These are phyloP conservation scores for Acomys russatus DNA, from an alignment of 2,797 vertebrate species.

Conservation along the genomic window DNA sequence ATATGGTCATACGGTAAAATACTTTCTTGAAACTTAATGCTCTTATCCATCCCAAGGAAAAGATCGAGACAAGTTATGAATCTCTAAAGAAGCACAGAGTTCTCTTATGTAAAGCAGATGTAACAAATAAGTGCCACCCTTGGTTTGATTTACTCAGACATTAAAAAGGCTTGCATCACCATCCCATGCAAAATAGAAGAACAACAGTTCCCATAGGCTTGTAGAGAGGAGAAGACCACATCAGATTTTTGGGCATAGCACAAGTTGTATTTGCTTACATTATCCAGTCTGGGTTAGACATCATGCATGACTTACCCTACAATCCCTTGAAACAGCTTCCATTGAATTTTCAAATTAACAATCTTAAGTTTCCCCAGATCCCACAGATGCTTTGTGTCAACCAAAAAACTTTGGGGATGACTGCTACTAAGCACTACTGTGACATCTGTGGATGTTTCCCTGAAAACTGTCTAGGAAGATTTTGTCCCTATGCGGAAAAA, in stretches of 20 bases:
- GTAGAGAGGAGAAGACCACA: background rate
- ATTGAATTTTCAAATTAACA: constrained; percentile 40
- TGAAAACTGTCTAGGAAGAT: background rate
- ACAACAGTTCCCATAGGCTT: background rate
- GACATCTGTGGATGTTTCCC: background rate
- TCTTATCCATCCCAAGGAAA: constrained; percentile 50
- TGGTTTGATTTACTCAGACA: constrained; percentile 59
- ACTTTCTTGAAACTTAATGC: background rate
- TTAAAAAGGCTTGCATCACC: background rate
- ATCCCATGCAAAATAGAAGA: constrained; percentile 44
- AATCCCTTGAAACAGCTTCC: background rate
- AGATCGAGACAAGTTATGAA: background rate
- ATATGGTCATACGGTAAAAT: constrained; percentile 10
- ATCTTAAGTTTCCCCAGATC: constrained; percentile 45
- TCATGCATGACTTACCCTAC: background rate
- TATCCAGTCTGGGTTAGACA: constrained; percentile 28
- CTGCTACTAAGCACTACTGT: background rate
- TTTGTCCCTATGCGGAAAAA: background rate
- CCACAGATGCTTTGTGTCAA: background rate
- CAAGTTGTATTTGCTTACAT: background rate
- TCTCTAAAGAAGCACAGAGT: background rate
- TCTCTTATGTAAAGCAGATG: background rate
- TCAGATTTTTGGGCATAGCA: constrained; percentile 17
- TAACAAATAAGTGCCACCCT: background rate
- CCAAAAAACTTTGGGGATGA: background rate